Base-by-base conservation (phyloP, 2,888 invertebrate species). In the Melanotus villosus region DNA sequence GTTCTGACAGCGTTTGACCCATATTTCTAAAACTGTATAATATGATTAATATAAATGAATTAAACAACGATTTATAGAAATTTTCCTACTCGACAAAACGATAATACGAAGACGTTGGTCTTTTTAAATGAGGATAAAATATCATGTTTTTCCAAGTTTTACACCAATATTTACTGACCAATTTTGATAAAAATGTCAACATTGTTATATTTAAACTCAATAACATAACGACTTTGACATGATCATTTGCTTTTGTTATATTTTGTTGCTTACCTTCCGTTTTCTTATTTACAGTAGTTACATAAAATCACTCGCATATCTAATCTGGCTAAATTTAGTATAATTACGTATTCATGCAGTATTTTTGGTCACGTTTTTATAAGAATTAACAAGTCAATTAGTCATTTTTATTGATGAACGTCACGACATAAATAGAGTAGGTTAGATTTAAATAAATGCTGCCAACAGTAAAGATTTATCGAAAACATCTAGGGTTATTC, bases 1-100 rank as follows among this genome's bases (percentile, higher is more conserved):
- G 99, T 86, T 99, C 98, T 69, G 97, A 96, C 73, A 99, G 87
- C 78, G 98, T 98, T 86, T 98, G 98, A 80, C 99, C 99, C 99
- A 99, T 99, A 60, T 45, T 34, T 65, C 64, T 64, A 21, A 60
- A 64, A 65, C 65, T 47, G 32, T 50, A 52, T 32, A 16, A 43
- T 30, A 23, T 7, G 6, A 10, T 26, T 52, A 26, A 26, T 23
- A 14, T 5, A 19, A 1, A n/a, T 7, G 2, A 9, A 52, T 5
- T 23, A 26, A n/a, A n/a, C 7, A 26, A 26, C 26, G 7, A 7
- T 26, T 26, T 26, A 26, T 5, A 26, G 26, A 26, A 23, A 1
- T n/a, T 1, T n/a, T 52, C 30, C 2, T 52, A 52, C 52, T 52
- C 52, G 1, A 18, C 18, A n/a, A 9, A n/a, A 14, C 32, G 10